Conservation (phyloP, 1,140 invertebrate genomes). For the Antheraea pernyi region DNA sequence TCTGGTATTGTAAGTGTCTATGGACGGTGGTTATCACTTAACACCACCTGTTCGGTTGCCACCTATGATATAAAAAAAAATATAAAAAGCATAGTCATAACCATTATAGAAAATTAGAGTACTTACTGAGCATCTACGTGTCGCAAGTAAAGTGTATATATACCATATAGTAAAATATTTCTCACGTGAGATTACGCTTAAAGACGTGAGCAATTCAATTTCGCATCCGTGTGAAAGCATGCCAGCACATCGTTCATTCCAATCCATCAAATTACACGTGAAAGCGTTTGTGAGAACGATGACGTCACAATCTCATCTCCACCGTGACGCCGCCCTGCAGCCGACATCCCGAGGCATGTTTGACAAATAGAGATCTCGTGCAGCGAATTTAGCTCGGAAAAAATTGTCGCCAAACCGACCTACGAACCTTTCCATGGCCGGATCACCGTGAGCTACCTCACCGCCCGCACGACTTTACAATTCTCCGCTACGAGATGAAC, state of each 20-base stretch:
- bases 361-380: constrained; percentile 67
- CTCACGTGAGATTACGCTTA: not conserved
- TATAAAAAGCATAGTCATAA: too few relatives aligned
- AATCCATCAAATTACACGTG: constrained; percentile 22
- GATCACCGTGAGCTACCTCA: constrained; percentile 27
- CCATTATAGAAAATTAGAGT: too few relatives aligned
- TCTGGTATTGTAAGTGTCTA: too few relatives aligned
- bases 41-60: too few relatives aligned
- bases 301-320: constrained; percentile 31
- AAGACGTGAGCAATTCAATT: not conserved
- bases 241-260: not conserved
- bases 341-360: constrained; percentile 41
- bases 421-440: constrained; percentile 44
- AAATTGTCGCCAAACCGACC: constrained; percentile 54
- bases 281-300: constrained; percentile 15
- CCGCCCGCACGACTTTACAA: not conserved
- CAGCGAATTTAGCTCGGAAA: constrained; percentile 58
- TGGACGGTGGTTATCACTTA: too few relatives aligned
- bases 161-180: not conserved
- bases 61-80: too few relatives aligned
- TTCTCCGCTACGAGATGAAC: not conserved
- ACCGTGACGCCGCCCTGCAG: constrained; percentile 36
- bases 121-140: too few relatives aligned
- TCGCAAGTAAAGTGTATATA: not conserved
- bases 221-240: not conserved